Conservation (phyloP, 2,888 invertebrate species). For the Napeogenes inachia region DNA sequence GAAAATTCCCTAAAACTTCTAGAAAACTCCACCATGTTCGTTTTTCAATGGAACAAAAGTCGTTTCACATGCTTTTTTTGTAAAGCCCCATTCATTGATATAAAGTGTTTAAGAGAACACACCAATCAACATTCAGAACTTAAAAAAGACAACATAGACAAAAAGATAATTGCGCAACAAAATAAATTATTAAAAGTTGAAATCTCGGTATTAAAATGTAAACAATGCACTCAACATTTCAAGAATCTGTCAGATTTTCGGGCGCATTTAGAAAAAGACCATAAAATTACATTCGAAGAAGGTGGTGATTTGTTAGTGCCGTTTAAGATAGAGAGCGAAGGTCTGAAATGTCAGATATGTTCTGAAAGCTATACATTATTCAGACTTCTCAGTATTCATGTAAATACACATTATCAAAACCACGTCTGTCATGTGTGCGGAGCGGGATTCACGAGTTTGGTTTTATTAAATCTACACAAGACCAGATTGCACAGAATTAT, state of each 20-base stretch:
- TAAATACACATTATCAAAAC: slow-evolving; percentile 64
- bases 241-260: slow-evolving; percentile 40
- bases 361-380: slow-evolving; percentile 48
- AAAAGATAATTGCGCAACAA: slow-evolving; percentile 57
- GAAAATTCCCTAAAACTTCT: slow-evolving; percentile 74
- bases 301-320: slow-evolving; percentile 57
- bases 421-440: slow-evolving; percentile 66
- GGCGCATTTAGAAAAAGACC: slow-evolving; percentile 43
- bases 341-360: slow-evolving; percentile 58
- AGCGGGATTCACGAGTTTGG: slow-evolving; percentile 57
- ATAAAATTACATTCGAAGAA: slow-evolving; percentile 41
- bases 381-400: slow-evolving; percentile 58
- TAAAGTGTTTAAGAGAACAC: slow-evolving; percentile 48
- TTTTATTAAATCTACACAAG: slow-evolving; percentile 59
- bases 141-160: slow-evolving; percentile 45
- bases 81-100: slow-evolving; percentile 55
- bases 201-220: slow-evolving; percentile 52
- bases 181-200: slow-evolving; percentile 63
- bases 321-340: slow-evolving; percentile 47
- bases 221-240: slow-evolving; percentile 42
- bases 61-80: slow-evolving; percentile 63
- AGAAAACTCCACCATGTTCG: slow-evolving; percentile 54
- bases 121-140: slow-evolving; percentile 42
- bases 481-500: slow-evolving; percentile 47
- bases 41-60: slow-evolving; percentile 66